A percentile compares a stretch with the other conserved stretches of the same genome.
These are phyloP conservation scores for Centruroides vittatus DNA, from an alignment of 1,140 invertebrate genomes.

Conservation along the genomic window DNA sequence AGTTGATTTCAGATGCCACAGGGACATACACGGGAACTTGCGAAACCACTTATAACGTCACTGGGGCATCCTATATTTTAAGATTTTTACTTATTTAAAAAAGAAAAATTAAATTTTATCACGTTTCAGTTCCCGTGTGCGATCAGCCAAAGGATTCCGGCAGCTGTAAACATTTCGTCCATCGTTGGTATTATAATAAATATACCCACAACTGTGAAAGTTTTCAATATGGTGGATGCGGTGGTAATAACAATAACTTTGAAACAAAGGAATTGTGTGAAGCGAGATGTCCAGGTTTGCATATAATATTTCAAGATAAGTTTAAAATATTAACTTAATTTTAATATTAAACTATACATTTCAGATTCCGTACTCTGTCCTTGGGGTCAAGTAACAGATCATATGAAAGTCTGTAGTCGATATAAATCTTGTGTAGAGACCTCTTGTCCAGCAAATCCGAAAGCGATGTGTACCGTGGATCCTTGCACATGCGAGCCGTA, in stretches of 20 bases:
- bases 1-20: no score
- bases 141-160: constrained; percentile 14
- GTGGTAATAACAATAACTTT: constrained; percentile 44
- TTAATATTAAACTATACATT: no score
- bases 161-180: constrained; percentile 26
- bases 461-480: constrained; percentile 29
- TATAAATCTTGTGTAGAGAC: constrained; percentile 24
- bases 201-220: constrained; percentile 30
- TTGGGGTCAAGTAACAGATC: no score
- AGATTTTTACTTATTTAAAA: no score
- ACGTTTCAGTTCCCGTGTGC: neutral
- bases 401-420: constrained; percentile 23
- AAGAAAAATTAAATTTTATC: no score
- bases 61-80: no score
- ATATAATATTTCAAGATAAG: no score
- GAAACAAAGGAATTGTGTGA: constrained; percentile 29
- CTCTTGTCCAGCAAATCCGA: constrained; percentile 24
- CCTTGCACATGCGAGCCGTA: constrained; percentile 29
- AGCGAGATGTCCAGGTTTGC: constrained; percentile 31
- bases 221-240: constrained; percentile 42
- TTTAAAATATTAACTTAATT: no score
- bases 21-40: no score
- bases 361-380: no score
- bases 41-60: no score
- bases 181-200: constrained; percentile 35